Conservation (phyloP, 2,113 vertebrate genomes). For the Hyaena hyaena region DNA sequence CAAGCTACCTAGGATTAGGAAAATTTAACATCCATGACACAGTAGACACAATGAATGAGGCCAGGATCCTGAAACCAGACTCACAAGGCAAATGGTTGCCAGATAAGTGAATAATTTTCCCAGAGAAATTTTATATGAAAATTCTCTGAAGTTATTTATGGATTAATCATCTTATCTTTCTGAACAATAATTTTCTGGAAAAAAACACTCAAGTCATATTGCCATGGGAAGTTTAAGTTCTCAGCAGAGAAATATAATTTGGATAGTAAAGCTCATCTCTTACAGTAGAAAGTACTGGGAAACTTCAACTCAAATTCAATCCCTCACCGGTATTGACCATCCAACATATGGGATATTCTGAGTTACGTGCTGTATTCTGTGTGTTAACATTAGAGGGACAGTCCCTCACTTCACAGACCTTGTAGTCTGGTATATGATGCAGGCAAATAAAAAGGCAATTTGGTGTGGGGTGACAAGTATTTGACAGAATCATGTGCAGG, state of each 20-base stretch:
- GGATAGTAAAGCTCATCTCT: neutral
- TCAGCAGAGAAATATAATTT: neutral
- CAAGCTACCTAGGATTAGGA: neutral
- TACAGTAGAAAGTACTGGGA: neutral
- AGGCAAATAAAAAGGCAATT: neutral
- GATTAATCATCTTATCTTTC: neutral
- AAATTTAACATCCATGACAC: neutral
- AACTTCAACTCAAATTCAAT: neutral
- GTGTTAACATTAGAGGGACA: neutral
- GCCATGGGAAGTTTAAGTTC: neutral
- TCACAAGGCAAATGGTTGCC: neutral
- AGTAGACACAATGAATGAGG: neutral
- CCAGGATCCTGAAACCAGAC: neutral
- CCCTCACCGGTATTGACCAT: neutral
- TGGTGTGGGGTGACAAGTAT: neutral
- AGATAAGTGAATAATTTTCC: neutral
- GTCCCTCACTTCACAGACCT: neutral
- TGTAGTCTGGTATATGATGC: neutral
- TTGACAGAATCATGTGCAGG: neutral
- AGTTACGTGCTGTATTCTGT: neutral
- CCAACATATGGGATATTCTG: accelerated
- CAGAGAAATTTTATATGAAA: neutral
- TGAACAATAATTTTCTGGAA: neutral
- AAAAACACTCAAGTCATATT: neutral
- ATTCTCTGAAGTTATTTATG: neutral